These are phyloP conservation scores for Pachycephus smyrnensis DNA, from an alignment of 2,888 invertebrate species.

Conservation along the genomic window DNA sequence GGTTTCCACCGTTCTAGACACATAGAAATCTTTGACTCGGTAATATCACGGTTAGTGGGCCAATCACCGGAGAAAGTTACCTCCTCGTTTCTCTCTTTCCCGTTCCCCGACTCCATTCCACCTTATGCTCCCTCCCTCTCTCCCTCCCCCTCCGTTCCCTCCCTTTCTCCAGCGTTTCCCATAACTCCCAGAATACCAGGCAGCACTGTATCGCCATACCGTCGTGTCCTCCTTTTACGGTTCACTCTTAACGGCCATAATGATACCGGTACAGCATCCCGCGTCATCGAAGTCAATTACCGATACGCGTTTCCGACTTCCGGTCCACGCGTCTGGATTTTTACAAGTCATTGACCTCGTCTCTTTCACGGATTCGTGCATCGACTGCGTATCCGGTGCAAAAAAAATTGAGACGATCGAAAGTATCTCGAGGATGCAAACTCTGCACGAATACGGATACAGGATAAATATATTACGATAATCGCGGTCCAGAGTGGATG, in stretches of 20 bases:
- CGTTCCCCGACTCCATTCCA: slow-evolving; percentile 1
- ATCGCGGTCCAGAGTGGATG: neutral
- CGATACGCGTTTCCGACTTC: neutral
- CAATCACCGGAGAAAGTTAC: slow-evolving; percentile 64
- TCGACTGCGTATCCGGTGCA: neutral
- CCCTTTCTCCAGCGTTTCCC: neutral
- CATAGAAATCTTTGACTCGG: slow-evolving; percentile 56
- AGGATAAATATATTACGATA: neutral
- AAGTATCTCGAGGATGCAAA: neutral
- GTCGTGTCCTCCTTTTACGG: slow-evolving; percentile 37
- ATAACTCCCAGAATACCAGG: neutral
- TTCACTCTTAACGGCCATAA: slow-evolving; percentile 1
- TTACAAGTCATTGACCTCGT: neutral
- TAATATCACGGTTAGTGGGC: slow-evolving; percentile 64
- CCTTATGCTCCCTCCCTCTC: slow-evolving; percentile 12
- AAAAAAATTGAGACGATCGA: neutral
- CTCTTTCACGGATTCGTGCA: neutral
- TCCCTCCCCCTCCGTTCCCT: neutral
- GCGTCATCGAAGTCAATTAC: neutral
- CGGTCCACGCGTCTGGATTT: neutral
- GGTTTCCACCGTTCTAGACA: neutral
- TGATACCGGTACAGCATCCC: neutral
- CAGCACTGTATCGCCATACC: neutral
- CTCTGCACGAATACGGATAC: neutral
- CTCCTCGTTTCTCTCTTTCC: slow-evolving; percentile 35